Base-by-base conservation (phyloP, 2,113 vertebrate species). In the Corythaeola cristata region DNA sequence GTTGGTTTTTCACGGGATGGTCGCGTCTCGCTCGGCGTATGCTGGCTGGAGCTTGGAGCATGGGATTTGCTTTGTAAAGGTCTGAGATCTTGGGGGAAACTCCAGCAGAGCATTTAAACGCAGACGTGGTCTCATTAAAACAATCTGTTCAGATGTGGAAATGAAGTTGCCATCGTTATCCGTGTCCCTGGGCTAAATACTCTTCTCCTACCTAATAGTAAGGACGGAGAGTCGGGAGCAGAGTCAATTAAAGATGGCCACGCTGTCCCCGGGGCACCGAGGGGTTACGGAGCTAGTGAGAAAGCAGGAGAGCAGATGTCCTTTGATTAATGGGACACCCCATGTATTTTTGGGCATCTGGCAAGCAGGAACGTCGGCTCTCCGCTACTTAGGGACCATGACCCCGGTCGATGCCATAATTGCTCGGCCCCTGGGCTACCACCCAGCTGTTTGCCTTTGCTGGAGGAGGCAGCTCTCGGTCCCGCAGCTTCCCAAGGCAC, bases 301-400 rank as follows among this genome's bases (percentile, higher is more conserved):
- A 41, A 82, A 69, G 71, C 72, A 28, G 63, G 59, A 88, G 83
- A 87, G 35, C 79, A 94, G 94, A 71, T 95, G 92, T 74, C 83
- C 60, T 66, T 67, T 82, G 87, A 92, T 88, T 89, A 73, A 90
- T 92, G 75, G 69, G 74, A 26, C 85, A 85, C 58, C 73, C 60
- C 30, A 1, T 32, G 92, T n/a, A 30, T 62, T 85, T 85, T 55
- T n/a, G 56, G 83, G 74, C 88, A 39, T 55, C 60, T 88, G 92
- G 86, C 79, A 94, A 50, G 39, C 68, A 77, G 85, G 63, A 41
- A 6, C 44, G 28, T 33, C 8, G 4, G 41, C 41, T 44, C 41
- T 44, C 22, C 26, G 0, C 52, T 20, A 33, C 55, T 55, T 4
- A 5, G 55, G 49, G 55, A 11, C 41, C 6, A 15, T 1, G 15